Base-by-base conservation (phyloP, 2,888 invertebrate species). In the Sceliomorpha sp. region DNA sequence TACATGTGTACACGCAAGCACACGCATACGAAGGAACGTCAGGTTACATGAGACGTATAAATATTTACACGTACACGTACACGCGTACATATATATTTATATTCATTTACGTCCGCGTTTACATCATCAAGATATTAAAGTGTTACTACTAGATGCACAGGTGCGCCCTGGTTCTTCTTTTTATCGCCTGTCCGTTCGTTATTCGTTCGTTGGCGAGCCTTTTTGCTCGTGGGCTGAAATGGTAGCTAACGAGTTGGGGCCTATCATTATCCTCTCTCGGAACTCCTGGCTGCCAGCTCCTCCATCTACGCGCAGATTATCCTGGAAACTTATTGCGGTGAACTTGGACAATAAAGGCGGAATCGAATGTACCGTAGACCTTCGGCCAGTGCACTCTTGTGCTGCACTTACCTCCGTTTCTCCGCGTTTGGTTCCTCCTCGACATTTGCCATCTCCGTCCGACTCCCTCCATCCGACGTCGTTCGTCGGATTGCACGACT, bases 41-140 rank as follows among this genome's bases (percentile, higher is more conserved):
- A n/a, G n/a, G n/a, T n/a, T n/a, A n/a, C n/a, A n/a, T n/a, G n/a
- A n/a, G n/a, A n/a, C n/a, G n/a, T n/a, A n/a, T n/a, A n/a, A n/a
- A n/a, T n/a, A n/a, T 37, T 15, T 6, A 9, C 8, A n/a, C n/a
- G n/a, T n/a, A n/a, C n/a, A 36, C 36, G 12, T 29, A 37, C 15
- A 26, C 48, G 12, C 24, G 50, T 53, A 31, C 10, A 81, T 82
- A 20, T 20, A 20, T 20, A 20, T 20, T 84, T 81, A 83, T 84
- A 82, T 80, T 83, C 84, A 83, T 84, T 85, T 82, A 83, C 82
- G 84, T 85, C 85, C 79, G 73, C 81, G 85, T 87, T 87, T 85
- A 84, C 86, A 86, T 87, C 85, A 87, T 86, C 84, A 81, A 75
- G 77, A 82, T 72, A 82, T 82, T 85, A 82, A 85, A 85, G 81